Percentiles rank a stretch among this genome's conserved stretches.
Evolutionary conservation across 2,888 invertebrate genomes (phyloP).

Genomic region (Agrypnus murinus): DNA sequence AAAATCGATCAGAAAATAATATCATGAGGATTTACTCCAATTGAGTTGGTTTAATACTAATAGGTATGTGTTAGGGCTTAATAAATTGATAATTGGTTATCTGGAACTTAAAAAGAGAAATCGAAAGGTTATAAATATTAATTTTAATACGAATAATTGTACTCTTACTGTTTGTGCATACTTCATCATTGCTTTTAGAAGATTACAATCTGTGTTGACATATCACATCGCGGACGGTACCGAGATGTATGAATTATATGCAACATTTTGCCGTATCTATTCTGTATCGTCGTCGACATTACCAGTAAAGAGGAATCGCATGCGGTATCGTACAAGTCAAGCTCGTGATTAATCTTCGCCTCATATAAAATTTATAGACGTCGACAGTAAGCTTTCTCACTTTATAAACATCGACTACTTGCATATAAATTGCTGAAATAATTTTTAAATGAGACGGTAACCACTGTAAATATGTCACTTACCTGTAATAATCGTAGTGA

Average conservation of each 20-base stretch:
- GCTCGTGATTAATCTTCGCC: constrained; percentile 52
- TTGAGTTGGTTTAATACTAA: no score
- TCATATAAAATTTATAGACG: constrained; percentile 55
- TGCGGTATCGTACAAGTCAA: constrained; percentile 50
- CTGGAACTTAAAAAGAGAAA: no score
- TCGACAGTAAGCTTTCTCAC: constrained; percentile 45
- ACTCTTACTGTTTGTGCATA: neutral
- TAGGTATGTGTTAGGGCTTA: no score
- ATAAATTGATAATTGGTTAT: no score
- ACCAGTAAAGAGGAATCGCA: constrained; percentile 46
- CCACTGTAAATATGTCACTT: neutral
- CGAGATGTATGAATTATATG: constrained; percentile 35
- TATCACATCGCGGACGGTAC: constrained; percentile 30
- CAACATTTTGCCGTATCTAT: constrained; percentile 25
- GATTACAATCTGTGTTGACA: constrained; percentile 44
- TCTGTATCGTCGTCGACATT: constrained; percentile 36
- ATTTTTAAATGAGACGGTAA: constrained; percentile 22
- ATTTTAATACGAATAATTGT: no score
- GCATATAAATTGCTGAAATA: constrained; percentile 16
- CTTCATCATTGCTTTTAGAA: constrained; percentile 20
- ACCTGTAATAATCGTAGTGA: neutral
- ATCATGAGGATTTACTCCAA: no score
- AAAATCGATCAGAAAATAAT: no score
- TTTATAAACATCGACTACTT: constrained; percentile 16
- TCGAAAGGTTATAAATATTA: no score